Percentiles rank a stretch among this genome's conserved stretches.
Conservation (phyloP, 2,888 invertebrate species). For the Campopleginae sp. region DNA sequence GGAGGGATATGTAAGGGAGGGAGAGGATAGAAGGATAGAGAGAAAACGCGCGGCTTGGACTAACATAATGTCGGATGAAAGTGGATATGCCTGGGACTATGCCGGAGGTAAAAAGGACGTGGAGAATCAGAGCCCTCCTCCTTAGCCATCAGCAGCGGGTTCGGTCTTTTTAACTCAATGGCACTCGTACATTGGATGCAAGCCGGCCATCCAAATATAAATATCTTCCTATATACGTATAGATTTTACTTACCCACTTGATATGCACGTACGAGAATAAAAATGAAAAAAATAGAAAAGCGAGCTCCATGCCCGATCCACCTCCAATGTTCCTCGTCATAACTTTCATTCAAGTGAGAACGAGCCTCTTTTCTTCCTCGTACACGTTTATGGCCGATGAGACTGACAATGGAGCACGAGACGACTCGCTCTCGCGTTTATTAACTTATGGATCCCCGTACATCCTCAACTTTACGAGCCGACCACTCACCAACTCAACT, state of each 20-base stretch:
- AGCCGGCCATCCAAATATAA: conserved; percentile 52
- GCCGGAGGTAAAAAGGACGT: conserved; percentile 68
- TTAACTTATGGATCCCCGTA: conserved; percentile 60
- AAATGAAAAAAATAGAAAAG: conserved; percentile 24
- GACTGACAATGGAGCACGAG: conserved; percentile 32
- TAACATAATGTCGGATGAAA: conserved; percentile 81
- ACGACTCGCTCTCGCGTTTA: conserved; percentile 54
- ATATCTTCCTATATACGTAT: conserved; percentile 10
- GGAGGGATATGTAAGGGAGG: conserved; percentile 20
- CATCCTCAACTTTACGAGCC: conserved; percentile 64
- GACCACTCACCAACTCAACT: conserved; percentile 57
- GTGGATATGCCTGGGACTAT: conserved; percentile 83
- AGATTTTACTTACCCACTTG: background rate
- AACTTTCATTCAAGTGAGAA: conserved; percentile 69
- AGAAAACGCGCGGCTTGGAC: conserved; percentile 70
- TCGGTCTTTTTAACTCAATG: conserved; percentile 66
- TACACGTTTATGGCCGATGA: conserved; percentile 45
- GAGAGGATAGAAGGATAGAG: conserved; percentile 49
- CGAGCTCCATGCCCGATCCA: conserved; percentile 47
- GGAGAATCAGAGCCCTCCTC: conserved; percentile 66
- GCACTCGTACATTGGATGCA: conserved; percentile 64
- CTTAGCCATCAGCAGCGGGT: conserved; percentile 62
- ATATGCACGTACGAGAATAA: conserved; percentile 8
- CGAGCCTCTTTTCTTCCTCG: conserved; percentile 25
- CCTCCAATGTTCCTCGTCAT: conserved; percentile 74